Evolutionary conservation across 2,113 vertebrate species (phyloP).

Genomic region (Macrotis lagotis): DNA sequence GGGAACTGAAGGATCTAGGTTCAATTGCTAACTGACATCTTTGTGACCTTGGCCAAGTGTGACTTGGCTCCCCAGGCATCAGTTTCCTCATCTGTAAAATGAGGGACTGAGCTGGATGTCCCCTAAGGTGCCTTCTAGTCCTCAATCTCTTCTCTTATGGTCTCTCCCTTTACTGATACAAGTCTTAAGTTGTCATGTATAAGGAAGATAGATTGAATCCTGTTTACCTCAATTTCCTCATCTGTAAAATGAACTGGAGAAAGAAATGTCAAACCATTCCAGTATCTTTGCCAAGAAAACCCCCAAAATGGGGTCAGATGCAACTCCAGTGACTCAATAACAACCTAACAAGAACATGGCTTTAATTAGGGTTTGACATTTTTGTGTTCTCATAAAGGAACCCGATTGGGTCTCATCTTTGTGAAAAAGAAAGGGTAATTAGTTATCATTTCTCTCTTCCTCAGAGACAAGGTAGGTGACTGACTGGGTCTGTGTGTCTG

Average conservation of each 20-base stretch:
- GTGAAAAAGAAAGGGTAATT: background rate
- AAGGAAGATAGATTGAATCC: background rate
- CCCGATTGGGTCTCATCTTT: background rate
- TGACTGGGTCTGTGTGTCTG: background rate
- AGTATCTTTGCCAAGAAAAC: too few species aligned
- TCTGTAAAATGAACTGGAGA: background rate
- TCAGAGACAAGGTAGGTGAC: background rate
- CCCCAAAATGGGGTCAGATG: background rate
- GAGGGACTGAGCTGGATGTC: too few species aligned
- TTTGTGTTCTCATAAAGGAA: background rate
- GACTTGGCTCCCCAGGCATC: too few species aligned
- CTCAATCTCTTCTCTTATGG: too few species aligned
- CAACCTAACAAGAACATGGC: background rate
- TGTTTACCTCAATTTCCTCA: background rate
- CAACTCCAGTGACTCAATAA: background rate
- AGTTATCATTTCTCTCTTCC: background rate
- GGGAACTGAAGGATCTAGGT: too few species aligned
- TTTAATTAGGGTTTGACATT: background rate
- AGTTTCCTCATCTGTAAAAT: too few species aligned
- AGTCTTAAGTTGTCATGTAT: too few species aligned
- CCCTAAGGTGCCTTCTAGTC: too few species aligned
- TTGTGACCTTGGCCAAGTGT: too few species aligned
- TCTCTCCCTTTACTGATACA: too few species aligned
- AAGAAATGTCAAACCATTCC: background rate
- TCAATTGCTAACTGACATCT: too few species aligned